These are phyloP conservation scores for Heliconius charithonia DNA, from an alignment of 2,888 invertebrate species.

Conservation along the genomic window DNA sequence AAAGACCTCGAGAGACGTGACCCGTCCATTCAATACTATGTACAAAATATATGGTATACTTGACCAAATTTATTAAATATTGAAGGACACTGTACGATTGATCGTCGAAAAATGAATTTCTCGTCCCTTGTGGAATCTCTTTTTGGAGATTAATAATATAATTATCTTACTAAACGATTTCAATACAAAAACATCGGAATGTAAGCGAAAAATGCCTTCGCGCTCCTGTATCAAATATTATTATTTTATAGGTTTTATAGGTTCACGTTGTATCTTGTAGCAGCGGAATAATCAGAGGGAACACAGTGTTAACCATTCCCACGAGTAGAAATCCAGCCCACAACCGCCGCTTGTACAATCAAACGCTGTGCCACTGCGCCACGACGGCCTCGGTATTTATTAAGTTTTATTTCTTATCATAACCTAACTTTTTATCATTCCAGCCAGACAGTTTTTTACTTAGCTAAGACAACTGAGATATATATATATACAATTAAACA, in stretches of 20 bases:
- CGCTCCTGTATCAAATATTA: not conserved
- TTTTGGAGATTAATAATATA: conserved; percentile 14
- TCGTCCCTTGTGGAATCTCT: conserved; percentile 1
- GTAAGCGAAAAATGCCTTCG: not conserved
- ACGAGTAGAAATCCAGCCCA: too few species aligned
- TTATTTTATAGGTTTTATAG: too few species aligned
- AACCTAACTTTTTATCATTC: not conserved
- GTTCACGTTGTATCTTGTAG: too few species aligned
- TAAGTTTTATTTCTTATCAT: not conserved
- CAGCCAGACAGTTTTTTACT: not conserved
- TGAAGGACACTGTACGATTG: conserved; percentile 4
- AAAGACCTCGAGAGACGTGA: conserved; percentile 13
- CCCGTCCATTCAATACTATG: conserved; percentile 9
- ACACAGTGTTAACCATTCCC: too few species aligned
- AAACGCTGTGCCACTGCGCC: too few species aligned
- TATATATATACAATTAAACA: not conserved
- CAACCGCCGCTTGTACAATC: too few species aligned
- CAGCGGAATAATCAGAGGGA: too few species aligned
- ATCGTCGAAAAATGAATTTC: conserved; percentile 20
- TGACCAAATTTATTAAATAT: conserved; percentile 18
- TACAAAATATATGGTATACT: conserved; percentile 4
- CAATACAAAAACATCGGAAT: not conserved
- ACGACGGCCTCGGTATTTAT: not conserved
- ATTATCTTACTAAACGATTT: conserved; percentile 12
- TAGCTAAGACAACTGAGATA: not conserved